These are phyloP conservation scores for Pan paniscus DNA, from an alignment of 2,113 vertebrate genomes.

Conservation along the genomic window DNA sequence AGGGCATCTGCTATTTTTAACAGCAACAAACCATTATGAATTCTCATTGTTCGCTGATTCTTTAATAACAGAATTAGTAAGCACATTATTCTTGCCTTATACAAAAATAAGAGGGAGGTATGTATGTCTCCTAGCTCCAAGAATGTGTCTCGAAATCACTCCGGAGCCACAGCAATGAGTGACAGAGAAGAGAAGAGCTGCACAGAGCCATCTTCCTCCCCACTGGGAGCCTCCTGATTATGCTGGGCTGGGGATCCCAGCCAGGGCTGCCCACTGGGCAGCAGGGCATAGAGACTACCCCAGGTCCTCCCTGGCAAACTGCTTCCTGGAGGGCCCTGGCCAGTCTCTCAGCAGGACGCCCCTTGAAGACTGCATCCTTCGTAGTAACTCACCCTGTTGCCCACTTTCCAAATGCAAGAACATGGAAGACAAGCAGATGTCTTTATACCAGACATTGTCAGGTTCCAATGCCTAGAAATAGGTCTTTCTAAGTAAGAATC, in stretches of 20 bases:
- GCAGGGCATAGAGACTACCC: rapidly evolving
- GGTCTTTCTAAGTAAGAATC: background rate
- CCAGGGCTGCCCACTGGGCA: background rate
- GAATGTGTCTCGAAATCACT: background rate
- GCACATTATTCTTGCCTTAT: background rate
- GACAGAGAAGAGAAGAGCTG: background rate
- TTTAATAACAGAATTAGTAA: background rate
- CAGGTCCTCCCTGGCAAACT: background rate
- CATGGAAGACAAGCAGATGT: background rate
- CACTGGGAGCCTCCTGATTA: too few relatives aligned
- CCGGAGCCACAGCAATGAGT: background rate
- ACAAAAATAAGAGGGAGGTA: background rate
- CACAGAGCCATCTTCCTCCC: background rate
- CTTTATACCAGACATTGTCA: background rate
- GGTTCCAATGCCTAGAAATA: background rate
- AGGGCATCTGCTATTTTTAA: background rate
- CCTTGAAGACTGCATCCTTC: background rate
- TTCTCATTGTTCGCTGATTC: background rate
- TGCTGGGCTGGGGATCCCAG: background rate
- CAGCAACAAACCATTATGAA: background rate
- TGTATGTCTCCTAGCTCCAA: background rate
- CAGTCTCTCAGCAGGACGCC: background rate
- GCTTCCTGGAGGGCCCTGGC: background rate
- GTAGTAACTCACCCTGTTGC: background rate
- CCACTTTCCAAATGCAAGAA: background rate